Evolutionary conservation across 2,888 invertebrate genomes (phyloP).

Genomic region (Macrophya alboannulata): DNA sequence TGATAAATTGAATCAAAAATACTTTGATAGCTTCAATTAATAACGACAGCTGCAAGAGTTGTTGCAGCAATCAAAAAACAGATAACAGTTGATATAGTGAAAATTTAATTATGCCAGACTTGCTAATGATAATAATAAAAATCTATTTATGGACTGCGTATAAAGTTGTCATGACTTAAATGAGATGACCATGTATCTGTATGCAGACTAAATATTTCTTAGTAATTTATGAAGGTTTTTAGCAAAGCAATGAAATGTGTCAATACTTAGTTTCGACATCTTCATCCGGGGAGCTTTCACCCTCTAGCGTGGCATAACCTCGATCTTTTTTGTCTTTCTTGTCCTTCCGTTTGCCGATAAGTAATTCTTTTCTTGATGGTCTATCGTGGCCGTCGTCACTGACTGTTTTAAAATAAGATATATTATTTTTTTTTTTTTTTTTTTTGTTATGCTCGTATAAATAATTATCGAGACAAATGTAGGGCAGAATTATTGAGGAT

Average conservation of each 20-base stretch:
- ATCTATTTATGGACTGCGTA: not conserved
- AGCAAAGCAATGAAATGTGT: slow-evolving; percentile 46
- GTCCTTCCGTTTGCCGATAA: slow-evolving; percentile 90
- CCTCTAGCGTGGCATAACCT: slow-evolving; percentile 96
- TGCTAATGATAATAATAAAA: slow-evolving; percentile 27
- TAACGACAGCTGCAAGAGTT: not conserved
- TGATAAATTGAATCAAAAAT: not conserved
- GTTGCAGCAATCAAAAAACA: not conserved
- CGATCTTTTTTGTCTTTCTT: slow-evolving; percentile 94
- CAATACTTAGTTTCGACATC: slow-evolving; percentile 90
- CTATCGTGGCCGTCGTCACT: slow-evolving; percentile 92
- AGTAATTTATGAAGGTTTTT: not conserved
- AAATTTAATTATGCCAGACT: slow-evolving; percentile 23
- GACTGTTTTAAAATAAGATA: slow-evolving; percentile 81
- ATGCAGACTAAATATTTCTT: no score
- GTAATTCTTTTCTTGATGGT: slow-evolving; percentile 89
- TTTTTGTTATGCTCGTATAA: not conserved
- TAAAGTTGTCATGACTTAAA: not conserved
- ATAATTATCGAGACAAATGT: slow-evolving; percentile 7
- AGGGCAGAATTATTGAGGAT: not conserved
- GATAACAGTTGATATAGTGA: not conserved
- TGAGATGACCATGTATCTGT: no score
- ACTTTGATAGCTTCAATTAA: not conserved
- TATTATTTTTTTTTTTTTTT: not conserved
- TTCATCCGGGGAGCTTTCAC: slow-evolving; percentile 96